Percentiles rank a stretch among this genome's conserved stretches.
Conservation (phyloP, 2,888 invertebrate genomes). For the Latrodectus hesperus region DNA sequence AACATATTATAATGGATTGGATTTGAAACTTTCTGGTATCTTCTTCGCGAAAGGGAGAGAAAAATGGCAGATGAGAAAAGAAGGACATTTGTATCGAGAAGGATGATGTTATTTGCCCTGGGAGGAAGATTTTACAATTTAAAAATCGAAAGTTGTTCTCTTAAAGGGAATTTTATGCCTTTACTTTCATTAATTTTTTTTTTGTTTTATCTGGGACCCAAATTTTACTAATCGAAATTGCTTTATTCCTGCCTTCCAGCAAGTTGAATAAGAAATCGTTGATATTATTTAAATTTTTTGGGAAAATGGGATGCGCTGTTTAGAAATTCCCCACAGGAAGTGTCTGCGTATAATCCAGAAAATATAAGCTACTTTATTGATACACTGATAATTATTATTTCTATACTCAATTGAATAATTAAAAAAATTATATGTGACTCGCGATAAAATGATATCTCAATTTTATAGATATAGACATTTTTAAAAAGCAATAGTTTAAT, state of each 20-base stretch:
- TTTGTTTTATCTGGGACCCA: background rate
- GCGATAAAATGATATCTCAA: too few species aligned
- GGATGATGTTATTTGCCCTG: background rate
- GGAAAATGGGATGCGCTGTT: too few species aligned
- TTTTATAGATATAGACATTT: too few species aligned
- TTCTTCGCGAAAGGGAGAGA: background rate
- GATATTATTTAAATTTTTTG: too few species aligned
- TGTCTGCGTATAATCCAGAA: too few species aligned
- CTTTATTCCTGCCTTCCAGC: background rate
- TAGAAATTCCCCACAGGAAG: too few species aligned
- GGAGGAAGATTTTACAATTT: background rate
- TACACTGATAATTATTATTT: too few species aligned
- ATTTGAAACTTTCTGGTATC: conserved; percentile 12
- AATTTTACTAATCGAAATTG: background rate
- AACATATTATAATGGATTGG: conserved; percentile 49
- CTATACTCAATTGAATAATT: too few species aligned
- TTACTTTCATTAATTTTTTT: background rate
- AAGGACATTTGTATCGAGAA: background rate
- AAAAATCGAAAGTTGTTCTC: conserved; percentile 1
- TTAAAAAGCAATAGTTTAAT: too few species aligned
- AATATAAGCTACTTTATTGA: too few species aligned
- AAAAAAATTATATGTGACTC: too few species aligned
- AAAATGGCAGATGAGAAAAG: background rate
- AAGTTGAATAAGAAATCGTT: too few species aligned
- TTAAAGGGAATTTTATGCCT: conserved; percentile 2